phyloP scores from a whole-genome alignment of 2,797 vertebrate genomes.

The Phataginus tetradactyla region DNA sequence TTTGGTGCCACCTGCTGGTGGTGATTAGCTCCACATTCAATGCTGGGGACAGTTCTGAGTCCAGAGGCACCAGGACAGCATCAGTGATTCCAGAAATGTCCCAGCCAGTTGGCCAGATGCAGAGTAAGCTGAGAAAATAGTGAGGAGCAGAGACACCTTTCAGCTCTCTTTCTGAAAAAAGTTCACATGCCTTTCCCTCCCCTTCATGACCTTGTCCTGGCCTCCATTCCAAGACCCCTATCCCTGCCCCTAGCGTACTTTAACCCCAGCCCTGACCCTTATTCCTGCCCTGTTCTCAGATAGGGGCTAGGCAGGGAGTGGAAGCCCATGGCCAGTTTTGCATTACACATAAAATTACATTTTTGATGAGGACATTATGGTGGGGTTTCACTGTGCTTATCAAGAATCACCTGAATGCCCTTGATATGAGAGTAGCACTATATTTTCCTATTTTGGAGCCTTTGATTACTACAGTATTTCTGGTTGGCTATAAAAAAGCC shows the following conservation, averaged over 20 bases:
- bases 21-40: not conserved
- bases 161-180: not conserved
- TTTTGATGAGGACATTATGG: not conserved
- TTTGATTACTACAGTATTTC: slow-evolving; percentile 42
- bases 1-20: slow-evolving; percentile 75
- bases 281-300: not conserved
- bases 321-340: not conserved
- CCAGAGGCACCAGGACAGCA: not conserved
- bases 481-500: slow-evolving; percentile 34
- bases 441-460: not conserved
- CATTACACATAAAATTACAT: not conserved
- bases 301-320: not conserved
- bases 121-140: not conserved
- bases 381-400: not conserved
- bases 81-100: not conserved
- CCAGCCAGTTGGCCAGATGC: not conserved
- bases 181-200: not conserved
- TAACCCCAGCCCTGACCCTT: not conserved
- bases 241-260: not conserved
- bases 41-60: not conserved
- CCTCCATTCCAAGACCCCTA: not conserved
- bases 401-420: not conserved
- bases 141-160: not conserved
- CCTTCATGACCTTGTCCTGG: not conserved
- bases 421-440: not conserved